Evolutionary conservation across 2,888 invertebrate species (phyloP).

Genomic region (Drosophila limbata): DNA sequence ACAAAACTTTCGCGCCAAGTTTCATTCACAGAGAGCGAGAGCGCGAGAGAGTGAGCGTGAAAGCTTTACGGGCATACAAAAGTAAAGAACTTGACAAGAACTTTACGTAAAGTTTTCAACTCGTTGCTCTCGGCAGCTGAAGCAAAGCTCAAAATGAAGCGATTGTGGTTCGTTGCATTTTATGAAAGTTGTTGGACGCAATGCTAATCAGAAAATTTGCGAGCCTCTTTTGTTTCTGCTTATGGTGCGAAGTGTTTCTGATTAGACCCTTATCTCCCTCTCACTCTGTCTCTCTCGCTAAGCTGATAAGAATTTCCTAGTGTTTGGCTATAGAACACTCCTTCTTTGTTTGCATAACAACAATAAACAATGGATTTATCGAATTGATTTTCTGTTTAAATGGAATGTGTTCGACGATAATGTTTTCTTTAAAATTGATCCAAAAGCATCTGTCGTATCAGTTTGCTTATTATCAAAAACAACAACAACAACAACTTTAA

Average conservation of each 20-base stretch:
- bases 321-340: not conserved
- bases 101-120: slow-evolving; percentile 9
- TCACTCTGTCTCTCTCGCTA: not conserved
- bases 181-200: slow-evolving; percentile 9
- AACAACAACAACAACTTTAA: slow-evolving; percentile 17
- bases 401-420: slow-evolving; percentile 8
- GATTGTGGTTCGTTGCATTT: slow-evolving; percentile 12
- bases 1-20: slow-evolving; percentile 50
- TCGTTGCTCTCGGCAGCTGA: not conserved
- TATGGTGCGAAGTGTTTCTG: slow-evolving; percentile 17
- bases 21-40: slow-evolving; percentile 20
- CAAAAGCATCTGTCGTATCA: slow-evolving; percentile 2
- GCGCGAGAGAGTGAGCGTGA: slow-evolving; percentile 15
- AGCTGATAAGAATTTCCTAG: slow-evolving; percentile 5
- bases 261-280: slow-evolving; percentile 14
- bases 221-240: slow-evolving; percentile 13
- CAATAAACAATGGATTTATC: slow-evolving; percentile 3
- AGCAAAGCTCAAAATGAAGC: slow-evolving; percentile 3
- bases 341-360: slow-evolving; percentile 17
- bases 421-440: slow-evolving; percentile 9
- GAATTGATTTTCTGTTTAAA: slow-evolving; percentile 9
- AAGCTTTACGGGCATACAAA: slow-evolving; percentile 26
- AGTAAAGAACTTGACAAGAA: slow-evolving; percentile 20
- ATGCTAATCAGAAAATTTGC: slow-evolving; percentile 18
- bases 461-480: slow-evolving; percentile 14